Conservation (phyloP, 2,888 invertebrate species). For the Eumacrocentrus americanus region DNA sequence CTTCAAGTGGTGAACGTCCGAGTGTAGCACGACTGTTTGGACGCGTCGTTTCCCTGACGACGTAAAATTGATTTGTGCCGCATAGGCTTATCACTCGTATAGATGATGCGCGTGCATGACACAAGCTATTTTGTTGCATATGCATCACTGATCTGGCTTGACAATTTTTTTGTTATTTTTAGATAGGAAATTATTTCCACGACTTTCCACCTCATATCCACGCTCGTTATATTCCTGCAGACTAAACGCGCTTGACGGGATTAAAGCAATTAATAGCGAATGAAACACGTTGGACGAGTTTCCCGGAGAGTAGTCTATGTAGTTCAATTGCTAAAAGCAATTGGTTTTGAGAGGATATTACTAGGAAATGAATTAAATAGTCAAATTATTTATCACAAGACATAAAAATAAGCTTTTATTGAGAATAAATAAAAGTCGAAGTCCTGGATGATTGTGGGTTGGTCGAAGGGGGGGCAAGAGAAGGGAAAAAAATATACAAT, state of each 20-base stretch:
- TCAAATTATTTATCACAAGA: constrained; percentile 52
- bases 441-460: constrained; percentile 27
- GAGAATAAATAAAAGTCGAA: constrained; percentile 58
- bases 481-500: constrained; percentile 37
- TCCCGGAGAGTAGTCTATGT: no score
- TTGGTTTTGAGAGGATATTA: neutral
- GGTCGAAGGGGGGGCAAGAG: neutral
- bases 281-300: no score
- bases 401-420: constrained; percentile 56
- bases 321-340: neutral
- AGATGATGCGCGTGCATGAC: neutral
- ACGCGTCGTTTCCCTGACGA: constrained; percentile 51
- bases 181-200: no score
- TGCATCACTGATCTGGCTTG: neutral
- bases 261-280: no score
- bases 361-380: neutral
- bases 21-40: constrained; percentile 48
- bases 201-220: no score
- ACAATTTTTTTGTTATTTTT: no score
- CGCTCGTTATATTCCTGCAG: no score
- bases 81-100: constrained; percentile 1
- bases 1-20: neutral
- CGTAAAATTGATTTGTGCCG: constrained; percentile 54
- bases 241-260: no score
- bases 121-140: neutral